phyloP scores from a whole-genome alignment of 2,113 vertebrate species.

The Egretta garzetta region DNA sequence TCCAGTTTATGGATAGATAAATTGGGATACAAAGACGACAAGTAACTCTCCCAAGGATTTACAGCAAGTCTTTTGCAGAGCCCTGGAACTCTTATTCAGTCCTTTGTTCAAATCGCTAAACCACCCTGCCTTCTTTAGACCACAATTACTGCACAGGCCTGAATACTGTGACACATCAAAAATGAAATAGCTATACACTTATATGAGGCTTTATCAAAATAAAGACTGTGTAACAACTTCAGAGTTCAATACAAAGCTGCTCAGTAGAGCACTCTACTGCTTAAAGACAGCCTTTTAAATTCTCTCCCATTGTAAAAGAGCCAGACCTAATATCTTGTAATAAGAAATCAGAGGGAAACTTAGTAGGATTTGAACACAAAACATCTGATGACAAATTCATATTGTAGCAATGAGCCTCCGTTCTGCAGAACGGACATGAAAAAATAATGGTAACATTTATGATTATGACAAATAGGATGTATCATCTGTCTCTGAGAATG shows the following conservation, averaged over 20 bases:
- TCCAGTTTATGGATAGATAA: constrained; percentile 51
- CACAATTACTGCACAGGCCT: constrained; percentile 25
- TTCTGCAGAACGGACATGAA: background rate
- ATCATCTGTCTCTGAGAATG: background rate
- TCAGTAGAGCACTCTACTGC: background rate
- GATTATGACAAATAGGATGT: constrained; percentile 5
- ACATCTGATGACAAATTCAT: constrained; percentile 1
- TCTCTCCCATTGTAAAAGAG: background rate
- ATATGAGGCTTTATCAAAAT: constrained; percentile 20
- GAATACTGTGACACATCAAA: constrained; percentile 23
- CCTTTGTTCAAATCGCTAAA: constrained; percentile 28
- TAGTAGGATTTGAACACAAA: background rate
- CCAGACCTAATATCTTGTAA: background rate
- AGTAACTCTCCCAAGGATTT: constrained; percentile 46
- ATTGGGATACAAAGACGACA: constrained; percentile 42
- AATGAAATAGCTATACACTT: constrained; percentile 20
- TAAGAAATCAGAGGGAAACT: background rate
- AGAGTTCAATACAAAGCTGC: constrained; percentile 1
- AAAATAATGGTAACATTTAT: constrained; percentile 11
- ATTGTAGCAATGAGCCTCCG: background rate
- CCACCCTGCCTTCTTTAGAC: constrained; percentile 38
- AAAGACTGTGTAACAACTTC: constrained; percentile 8
- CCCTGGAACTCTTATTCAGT: constrained; percentile 32
- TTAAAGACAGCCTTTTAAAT: background rate
- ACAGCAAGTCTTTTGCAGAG: constrained; percentile 37